Evolutionary conservation across 2,888 invertebrate genomes (phyloP).

Genomic region (Bimastos eiseni): DNA sequence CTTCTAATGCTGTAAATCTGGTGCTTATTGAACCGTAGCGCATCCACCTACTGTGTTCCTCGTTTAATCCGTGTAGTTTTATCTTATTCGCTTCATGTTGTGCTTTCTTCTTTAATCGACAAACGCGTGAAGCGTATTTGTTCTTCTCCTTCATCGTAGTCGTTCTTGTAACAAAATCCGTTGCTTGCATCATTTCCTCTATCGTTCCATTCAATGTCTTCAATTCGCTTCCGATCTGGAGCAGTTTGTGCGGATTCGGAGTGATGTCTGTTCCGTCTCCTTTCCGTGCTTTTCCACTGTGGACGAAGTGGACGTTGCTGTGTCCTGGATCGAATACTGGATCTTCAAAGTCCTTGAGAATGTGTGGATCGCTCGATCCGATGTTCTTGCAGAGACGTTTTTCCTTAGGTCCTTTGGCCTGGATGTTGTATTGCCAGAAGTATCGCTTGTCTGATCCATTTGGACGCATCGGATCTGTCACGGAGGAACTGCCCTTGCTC

Average conservation of each 20-base stretch:
- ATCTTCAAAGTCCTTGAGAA: constrained; percentile 85
- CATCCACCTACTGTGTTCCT: constrained; percentile 80
- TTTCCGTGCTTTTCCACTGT: constrained; percentile 74
- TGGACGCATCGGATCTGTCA: background rate
- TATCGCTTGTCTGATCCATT: constrained; percentile 64
- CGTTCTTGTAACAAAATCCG: constrained; percentile 46
- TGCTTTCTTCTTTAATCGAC: constrained; percentile 94
- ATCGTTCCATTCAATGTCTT: constrained; percentile 87
- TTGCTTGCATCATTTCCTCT: constrained; percentile 92
- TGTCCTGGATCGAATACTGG: constrained; percentile 84
- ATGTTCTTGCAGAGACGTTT: constrained; percentile 68
- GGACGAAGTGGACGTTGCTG: constrained; percentile 28
- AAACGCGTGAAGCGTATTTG: constrained; percentile 92
- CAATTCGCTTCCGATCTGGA: constrained; percentile 85
- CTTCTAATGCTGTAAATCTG: too few species aligned
- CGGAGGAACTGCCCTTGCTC: background rate
- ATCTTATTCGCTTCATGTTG: constrained; percentile 98
- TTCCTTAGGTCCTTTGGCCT: constrained; percentile 95
- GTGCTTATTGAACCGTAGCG: too few species aligned
- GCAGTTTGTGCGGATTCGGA: constrained; percentile 88
- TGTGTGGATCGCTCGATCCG: constrained; percentile 86
- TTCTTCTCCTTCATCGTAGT: constrained; percentile 84
- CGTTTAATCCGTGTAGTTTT: constrained; percentile 87
- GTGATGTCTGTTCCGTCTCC: constrained; percentile 96
- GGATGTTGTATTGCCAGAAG: constrained; percentile 98